Evolutionary conservation across 2,797 vertebrate genomes (phyloP).

Genomic region (Gambelia wislizenii): DNA sequence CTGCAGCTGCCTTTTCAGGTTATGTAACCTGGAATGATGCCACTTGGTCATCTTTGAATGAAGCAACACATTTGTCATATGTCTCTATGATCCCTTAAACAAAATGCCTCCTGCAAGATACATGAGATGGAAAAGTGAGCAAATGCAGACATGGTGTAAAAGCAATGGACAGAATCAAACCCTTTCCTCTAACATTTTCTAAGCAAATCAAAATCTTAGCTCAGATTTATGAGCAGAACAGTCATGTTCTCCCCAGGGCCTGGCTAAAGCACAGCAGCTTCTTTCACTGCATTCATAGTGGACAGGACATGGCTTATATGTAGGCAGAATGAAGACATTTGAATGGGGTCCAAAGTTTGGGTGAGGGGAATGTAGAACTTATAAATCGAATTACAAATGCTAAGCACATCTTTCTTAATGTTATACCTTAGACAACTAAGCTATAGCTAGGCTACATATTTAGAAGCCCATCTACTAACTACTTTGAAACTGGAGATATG

Average conservation of each 20-base stretch:
- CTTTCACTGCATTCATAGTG: not conserved
- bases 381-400: not conserved
- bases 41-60: constrained; percentile 42
- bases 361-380: not conserved
- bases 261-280: not conserved
- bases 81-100: constrained; percentile 9
- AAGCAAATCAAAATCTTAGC: not conserved
- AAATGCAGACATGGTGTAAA: constrained; percentile 5
- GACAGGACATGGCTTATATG: not conserved
- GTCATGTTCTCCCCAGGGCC: not conserved
- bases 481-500: not conserved
- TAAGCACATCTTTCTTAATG: not conserved
- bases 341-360: not conserved
- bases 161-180: not conserved
- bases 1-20: constrained; percentile 68
- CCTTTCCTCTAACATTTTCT: not conserved
- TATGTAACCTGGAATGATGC: constrained; percentile 52
- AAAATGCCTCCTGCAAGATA: constrained; percentile 5
- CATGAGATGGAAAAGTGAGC: constrained; percentile 22
- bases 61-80: constrained; percentile 45
- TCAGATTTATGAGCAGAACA: not conserved
- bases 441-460: not conserved
- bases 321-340: not conserved
- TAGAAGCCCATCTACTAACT: not conserved
- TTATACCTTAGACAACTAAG: not conserved